Conservation (phyloP, 2,888 invertebrate genomes). For the Pollenia griseotomentosa region DNA sequence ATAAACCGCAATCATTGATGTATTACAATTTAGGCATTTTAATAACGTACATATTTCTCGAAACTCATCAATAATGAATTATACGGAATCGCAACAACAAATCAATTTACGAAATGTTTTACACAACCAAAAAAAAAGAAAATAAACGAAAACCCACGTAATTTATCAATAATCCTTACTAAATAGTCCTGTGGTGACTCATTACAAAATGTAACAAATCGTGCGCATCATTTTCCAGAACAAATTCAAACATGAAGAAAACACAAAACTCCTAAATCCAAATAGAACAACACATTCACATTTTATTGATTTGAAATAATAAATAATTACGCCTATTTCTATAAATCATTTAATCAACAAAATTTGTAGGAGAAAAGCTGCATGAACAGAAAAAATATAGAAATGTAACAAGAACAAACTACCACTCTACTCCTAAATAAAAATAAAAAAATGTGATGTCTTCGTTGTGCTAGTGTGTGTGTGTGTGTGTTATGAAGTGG, state of each 20-base stretch:
- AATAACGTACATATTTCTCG: slow-evolving; percentile 50
- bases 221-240: slow-evolving; percentile 64
- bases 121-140: slow-evolving; percentile 19
- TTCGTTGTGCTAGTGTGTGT: too few species aligned
- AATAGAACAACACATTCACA: slow-evolving; percentile 3
- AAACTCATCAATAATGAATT: slow-evolving; percentile 63
- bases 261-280: background rate
- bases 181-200: slow-evolving; percentile 61
- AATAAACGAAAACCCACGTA: slow-evolving; percentile 50
- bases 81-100: slow-evolving; percentile 49
- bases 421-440: background rate
- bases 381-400: background rate
- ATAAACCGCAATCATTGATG: background rate
- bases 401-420: background rate
- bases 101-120: slow-evolving; percentile 70
- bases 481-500: background rate
- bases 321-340: slow-evolving; percentile 79
- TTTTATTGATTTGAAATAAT: slow-evolving; percentile 78
- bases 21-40: slow-evolving; percentile 32
- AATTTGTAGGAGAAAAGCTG: slow-evolving; percentile 36
- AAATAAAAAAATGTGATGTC: background rate
- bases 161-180: slow-evolving; percentile 72
- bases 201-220: slow-evolving; percentile 71
- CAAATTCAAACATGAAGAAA: background rate
- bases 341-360: slow-evolving; percentile 75